phyloP scores from a whole-genome alignment of 2,797 vertebrate species.

The Podarcis lilfordi region DNA sequence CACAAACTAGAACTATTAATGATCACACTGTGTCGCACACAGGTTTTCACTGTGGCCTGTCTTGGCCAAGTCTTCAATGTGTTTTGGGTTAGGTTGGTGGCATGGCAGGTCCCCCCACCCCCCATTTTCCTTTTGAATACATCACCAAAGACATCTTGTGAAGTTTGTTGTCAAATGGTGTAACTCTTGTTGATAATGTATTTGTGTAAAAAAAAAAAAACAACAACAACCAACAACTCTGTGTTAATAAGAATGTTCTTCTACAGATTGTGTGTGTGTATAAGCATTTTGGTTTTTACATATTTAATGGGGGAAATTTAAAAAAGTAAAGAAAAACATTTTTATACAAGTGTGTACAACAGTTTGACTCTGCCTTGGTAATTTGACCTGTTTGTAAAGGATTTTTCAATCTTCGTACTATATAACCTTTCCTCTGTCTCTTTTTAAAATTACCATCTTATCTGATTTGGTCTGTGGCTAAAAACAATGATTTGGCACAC shows the following conservation, averaged over 20 bases:
- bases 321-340: background rate
- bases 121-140: background rate
- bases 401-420: constrained; percentile 20
- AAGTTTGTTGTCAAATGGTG: background rate
- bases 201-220: constrained; percentile 9
- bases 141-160: constrained; percentile 66
- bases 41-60: background rate
- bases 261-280: background rate
- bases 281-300: background rate
- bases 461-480: constrained; percentile 9
- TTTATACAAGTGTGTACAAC: constrained; percentile 14
- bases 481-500: background rate
- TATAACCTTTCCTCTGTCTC: background rate
- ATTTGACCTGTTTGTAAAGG: constrained; percentile 62
- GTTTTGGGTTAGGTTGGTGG: background rate
- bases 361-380: constrained; percentile 45
- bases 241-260: constrained; percentile 53
- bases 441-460: background rate
- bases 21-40: background rate
- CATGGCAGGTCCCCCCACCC: background rate
- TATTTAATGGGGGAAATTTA: background rate
- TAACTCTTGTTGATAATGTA: constrained; percentile 37
- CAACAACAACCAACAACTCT: background rate
- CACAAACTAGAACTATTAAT: background rate
- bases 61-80: background rate